Conservation (phyloP, 2,888 invertebrate genomes). For the Parasteatoda lunata region DNA sequence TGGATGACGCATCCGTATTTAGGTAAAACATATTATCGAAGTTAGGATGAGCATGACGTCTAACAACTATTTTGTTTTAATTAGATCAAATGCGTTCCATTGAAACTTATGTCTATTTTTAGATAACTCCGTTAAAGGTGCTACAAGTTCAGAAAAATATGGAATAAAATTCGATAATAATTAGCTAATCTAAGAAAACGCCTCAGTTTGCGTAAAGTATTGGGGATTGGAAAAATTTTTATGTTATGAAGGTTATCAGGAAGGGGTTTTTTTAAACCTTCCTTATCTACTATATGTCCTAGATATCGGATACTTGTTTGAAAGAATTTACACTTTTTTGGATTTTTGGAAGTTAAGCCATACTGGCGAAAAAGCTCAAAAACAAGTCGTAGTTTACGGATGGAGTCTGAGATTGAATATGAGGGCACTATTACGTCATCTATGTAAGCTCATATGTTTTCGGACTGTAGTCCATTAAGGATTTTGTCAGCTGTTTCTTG, state of each 20-base stretch:
- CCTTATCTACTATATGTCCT: slow-evolving; percentile 9
- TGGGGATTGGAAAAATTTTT: slow-evolving; percentile 4
- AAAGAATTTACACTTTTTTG: slow-evolving; percentile 3
- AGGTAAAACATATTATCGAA: too few relatives aligned
- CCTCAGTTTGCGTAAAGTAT: neutral
- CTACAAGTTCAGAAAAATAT: too few relatives aligned
- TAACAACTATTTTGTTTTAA: too few relatives aligned
- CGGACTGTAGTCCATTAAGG: slow-evolving; percentile 6
- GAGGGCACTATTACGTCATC: neutral
- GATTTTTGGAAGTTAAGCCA: slow-evolving; percentile 4
- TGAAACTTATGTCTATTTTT: too few relatives aligned
- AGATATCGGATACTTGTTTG: slow-evolving; percentile 15
- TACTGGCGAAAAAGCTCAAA: slow-evolving; percentile 10
- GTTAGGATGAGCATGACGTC: too few relatives aligned
- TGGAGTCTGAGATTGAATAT: neutral
- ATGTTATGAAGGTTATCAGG: slow-evolving; percentile 1
- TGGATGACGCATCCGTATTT: too few relatives aligned
- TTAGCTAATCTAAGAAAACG: slow-evolving; percentile 11
- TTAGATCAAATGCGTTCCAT: too few relatives aligned
- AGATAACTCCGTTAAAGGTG: too few relatives aligned
- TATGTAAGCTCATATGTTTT: slow-evolving; percentile 20
- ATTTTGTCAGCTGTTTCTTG: neutral
- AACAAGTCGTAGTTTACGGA: slow-evolving; percentile 3
- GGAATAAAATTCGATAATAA: neutral
- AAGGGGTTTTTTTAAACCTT: neutral